These are phyloP conservation scores for Tholera decimalis DNA, from an alignment of 2,888 invertebrate species.

Conservation along the genomic window DNA sequence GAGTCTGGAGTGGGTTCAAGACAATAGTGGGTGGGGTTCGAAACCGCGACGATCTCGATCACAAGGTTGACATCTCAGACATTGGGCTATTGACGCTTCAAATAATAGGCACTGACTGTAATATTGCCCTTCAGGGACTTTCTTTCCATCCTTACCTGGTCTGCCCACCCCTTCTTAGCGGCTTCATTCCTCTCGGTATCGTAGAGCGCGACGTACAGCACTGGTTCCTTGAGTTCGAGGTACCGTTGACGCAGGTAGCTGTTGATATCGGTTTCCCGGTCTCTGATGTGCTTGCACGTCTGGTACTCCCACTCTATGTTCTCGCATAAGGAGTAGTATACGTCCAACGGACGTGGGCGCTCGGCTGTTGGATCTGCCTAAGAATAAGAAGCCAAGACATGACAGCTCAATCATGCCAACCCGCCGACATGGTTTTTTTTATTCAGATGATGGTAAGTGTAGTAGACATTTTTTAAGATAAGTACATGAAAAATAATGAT, in stretches of 20 bases:
- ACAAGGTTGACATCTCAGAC: too few relatives aligned
- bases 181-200: conserved; percentile 90
- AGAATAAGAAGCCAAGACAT: neutral
- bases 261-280: conserved; percentile 84
- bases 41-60: too few relatives aligned
- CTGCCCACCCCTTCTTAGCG: conserved; percentile 87
- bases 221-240: conserved; percentile 86
- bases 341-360: conserved; percentile 91
- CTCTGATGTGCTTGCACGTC: conserved; percentile 89
- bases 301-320: conserved; percentile 92
- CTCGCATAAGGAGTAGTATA: conserved; percentile 92
- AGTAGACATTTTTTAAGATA: too few relatives aligned
- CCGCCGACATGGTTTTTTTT: neutral
- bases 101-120: neutral
- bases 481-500: neutral
- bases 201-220: conserved; percentile 86
- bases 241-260: conserved; percentile 83
- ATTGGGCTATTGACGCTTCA: too few relatives aligned
- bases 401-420: neutral
- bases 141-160: conserved; percentile 79
- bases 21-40: too few relatives aligned
- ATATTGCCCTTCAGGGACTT: neutral
- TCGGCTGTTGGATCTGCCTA: conserved; percentile 92
- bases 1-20: too few relatives aligned
- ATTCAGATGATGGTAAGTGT: too few relatives aligned